A percentile compares a stretch with the other conserved stretches of the same genome.
Evolutionary conservation across 64 coral and sea anemone species (phyloP).

Genomic region (Pocillopora damicornis): DNA sequence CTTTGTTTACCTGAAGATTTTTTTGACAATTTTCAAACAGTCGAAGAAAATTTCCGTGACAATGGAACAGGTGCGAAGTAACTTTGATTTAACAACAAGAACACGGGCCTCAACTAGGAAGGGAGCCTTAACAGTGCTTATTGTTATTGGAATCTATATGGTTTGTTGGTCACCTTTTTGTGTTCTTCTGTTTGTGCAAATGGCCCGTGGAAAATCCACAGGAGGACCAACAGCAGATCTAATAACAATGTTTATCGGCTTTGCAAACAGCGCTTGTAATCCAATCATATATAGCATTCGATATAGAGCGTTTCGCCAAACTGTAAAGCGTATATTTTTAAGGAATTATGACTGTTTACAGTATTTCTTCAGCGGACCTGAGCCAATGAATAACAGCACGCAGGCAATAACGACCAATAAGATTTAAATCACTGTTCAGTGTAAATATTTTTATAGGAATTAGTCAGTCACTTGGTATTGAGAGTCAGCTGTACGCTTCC

Average conservation of each 20-base stretch:
- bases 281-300: conserved; percentile 78
- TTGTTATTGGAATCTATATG: conserved; percentile 57
- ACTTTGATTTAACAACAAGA: not conserved
- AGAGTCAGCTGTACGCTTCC: no score
- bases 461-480: no score
- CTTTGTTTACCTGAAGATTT: conserved; percentile 62
- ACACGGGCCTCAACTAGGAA: conserved; percentile 24
- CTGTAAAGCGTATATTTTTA: conserved; percentile 14
- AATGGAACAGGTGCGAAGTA: conserved; percentile 9
- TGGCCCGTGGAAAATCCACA: conserved; percentile 40
- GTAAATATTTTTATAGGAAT: not conserved
- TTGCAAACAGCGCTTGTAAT: conserved; percentile 78
- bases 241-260: conserved; percentile 81
- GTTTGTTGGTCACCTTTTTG: conserved; percentile 79
- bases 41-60: conserved; percentile 33
- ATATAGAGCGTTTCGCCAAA: conserved; percentile 52
- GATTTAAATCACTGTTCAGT: not conserved
- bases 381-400: not conserved
- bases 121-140: conserved; percentile 38
- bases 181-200: conserved; percentile 59
- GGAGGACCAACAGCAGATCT: conserved; percentile 20
- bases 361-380: not conserved
- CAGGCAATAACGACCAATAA: not conserved
- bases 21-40: conserved; percentile 30
- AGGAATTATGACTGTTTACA: conserved; percentile 22